Conservation (phyloP, 2,113 vertebrate genomes). For the Notiomystis cincta region DNA sequence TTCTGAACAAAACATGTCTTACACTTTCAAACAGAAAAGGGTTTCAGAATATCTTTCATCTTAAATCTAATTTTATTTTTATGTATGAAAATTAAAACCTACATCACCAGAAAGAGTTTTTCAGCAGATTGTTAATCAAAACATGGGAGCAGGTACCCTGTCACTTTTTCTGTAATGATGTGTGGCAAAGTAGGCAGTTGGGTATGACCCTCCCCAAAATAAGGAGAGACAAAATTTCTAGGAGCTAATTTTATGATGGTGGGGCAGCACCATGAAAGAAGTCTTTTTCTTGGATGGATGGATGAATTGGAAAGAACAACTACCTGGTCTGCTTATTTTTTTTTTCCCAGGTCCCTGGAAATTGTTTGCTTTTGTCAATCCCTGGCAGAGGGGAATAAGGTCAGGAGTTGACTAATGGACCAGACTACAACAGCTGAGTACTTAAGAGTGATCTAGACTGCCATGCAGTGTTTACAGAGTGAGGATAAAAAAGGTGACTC, state of each 20-base stretch:
- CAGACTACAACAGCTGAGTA: not conserved
- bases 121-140: not conserved
- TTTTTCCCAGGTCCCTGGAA: not conserved
- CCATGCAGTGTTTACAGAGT: not conserved
- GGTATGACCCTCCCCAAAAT: not conserved
- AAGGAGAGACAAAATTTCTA: not conserved
- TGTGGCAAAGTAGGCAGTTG: not conserved
- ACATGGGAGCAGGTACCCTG: not conserved
- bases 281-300: not conserved
- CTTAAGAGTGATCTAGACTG: not conserved
- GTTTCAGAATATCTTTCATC: not conserved
- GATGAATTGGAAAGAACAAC: not conserved
- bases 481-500: not conserved
- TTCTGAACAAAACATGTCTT: not conserved
- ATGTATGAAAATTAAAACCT: not conserved
- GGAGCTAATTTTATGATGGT: not conserved
- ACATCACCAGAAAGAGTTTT: not conserved
- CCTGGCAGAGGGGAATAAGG: not conserved
- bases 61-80: not conserved
- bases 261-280: not conserved
- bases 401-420: not conserved
- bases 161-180: not conserved
- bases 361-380: not conserved
- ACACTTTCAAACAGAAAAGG: not conserved
- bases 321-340: not conserved